Evolutionary conservation across 2,797 vertebrate species (phyloP).

Genomic region (Sebastes minor): DNA sequence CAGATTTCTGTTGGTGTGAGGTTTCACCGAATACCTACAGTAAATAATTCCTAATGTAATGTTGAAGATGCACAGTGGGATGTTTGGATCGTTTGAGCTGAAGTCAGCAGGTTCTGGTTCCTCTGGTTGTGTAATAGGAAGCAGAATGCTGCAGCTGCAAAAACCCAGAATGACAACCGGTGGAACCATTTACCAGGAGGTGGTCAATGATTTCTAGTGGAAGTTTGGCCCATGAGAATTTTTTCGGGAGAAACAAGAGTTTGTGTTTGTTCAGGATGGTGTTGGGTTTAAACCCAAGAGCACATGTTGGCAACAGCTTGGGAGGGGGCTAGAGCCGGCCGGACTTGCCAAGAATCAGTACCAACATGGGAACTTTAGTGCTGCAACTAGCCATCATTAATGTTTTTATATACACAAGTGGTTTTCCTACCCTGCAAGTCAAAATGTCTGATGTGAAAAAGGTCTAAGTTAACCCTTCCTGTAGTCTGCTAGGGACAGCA

Average conservation of each 20-base stretch:
- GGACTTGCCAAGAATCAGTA: background rate
- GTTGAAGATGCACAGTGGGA: slow-evolving; percentile 17
- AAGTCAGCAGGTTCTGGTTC: slow-evolving; percentile 48
- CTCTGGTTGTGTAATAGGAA: slow-evolving; percentile 5
- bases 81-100: background rate
- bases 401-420: too few relatives aligned
- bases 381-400: background rate
- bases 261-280: slow-evolving; percentile 35
- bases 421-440: too few relatives aligned
- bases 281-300: slow-evolving; percentile 14
- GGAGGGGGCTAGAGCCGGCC: background rate
- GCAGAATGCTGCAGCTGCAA: slow-evolving; percentile 37
- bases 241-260: slow-evolving; percentile 2
- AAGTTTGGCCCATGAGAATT: slow-evolving; percentile 18
- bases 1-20: background rate
- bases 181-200: slow-evolving; percentile 53
- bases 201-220: slow-evolving; percentile 49
- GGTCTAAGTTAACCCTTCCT: too few relatives aligned
- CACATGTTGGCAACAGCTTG: background rate
- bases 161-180: slow-evolving; percentile 34
- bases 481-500: too few relatives aligned
- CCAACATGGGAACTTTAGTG: background rate
- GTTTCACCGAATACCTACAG: slow-evolving; percentile 3
- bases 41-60: slow-evolving; percentile 21
- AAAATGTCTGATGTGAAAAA: too few relatives aligned